Percentiles rank a stretch among this genome's conserved stretches.
phyloP scores from a whole-genome alignment of 2,888 invertebrate genomes.

The Scaptomyza parva region DNA sequence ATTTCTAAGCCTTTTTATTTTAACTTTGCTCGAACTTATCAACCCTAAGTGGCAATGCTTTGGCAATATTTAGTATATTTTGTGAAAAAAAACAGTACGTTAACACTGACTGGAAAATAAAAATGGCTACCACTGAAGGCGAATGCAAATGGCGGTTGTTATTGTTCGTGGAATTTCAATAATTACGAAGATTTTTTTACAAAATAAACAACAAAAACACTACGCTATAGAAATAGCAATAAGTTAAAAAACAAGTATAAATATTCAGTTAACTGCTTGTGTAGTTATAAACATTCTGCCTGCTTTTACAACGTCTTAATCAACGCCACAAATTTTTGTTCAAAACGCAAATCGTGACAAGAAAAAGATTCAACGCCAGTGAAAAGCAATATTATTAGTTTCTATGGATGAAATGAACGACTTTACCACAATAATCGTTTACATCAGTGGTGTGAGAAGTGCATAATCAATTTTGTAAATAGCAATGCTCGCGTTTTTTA shows the following conservation, averaged over 20 bases:
- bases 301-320: slow-evolving; percentile 52
- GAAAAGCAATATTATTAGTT: slow-evolving; percentile 71
- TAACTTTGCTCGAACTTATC: background rate
- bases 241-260: slow-evolving; percentile 66
- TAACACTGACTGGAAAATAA: slow-evolving; percentile 78
- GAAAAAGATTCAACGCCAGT: slow-evolving; percentile 73
- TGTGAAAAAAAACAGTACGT: slow-evolving; percentile 31
- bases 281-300: slow-evolving; percentile 47
- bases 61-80: slow-evolving; percentile 52
- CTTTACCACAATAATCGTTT: slow-evolving; percentile 41
- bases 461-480: slow-evolving; percentile 43
- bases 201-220: slow-evolving; percentile 79
- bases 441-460: slow-evolving; percentile 38
- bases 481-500: slow-evolving; percentile 44
- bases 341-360: slow-evolving; percentile 63
- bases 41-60: slow-evolving; percentile 18
- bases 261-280: slow-evolving; percentile 51
- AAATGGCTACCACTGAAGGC: slow-evolving; percentile 81
- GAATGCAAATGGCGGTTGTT: slow-evolving; percentile 99
- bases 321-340: slow-evolving; percentile 55
- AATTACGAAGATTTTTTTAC: slow-evolving; percentile 82
- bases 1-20: too few species aligned
- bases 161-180: slow-evolving; percentile 93
- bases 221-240: slow-evolving; percentile 69
- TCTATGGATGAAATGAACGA: slow-evolving; percentile 50